These are phyloP conservation scores for Takifugu bimaculatus DNA, from an alignment of 2,113 vertebrate genomes.

Conservation along the genomic window DNA sequence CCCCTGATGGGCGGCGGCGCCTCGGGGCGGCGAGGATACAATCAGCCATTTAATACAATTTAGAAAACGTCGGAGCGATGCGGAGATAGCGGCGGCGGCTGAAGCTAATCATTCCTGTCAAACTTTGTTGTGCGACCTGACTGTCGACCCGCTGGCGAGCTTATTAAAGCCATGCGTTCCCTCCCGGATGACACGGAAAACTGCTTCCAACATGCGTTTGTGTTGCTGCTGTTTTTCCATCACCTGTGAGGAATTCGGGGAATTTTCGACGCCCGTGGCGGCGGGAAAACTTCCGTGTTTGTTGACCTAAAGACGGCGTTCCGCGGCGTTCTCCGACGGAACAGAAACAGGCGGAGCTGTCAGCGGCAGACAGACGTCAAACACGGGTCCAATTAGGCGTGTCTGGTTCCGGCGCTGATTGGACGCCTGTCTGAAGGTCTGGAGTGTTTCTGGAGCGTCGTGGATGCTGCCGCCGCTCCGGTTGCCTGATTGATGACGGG, in stretches of 20 bases:
- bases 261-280: too few species aligned
- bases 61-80: too few species aligned
- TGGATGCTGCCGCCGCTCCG: background rate
- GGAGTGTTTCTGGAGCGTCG: constrained; percentile 4
- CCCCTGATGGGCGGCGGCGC: too few species aligned
- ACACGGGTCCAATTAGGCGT: constrained; percentile 29
- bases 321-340: background rate
- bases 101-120: background rate
- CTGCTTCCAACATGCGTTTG: too few species aligned
- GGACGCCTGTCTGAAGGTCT: constrained; percentile 26
- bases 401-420: constrained; percentile 14
- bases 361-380: constrained; percentile 21
- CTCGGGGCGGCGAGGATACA: too few species aligned
- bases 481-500: constrained; percentile 23
- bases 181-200: background rate
- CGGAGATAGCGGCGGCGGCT: too few species aligned
- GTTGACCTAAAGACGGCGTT: background rate
- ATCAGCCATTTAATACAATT: too few species aligned
- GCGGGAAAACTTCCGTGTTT: too few species aligned
- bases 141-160: background rate
- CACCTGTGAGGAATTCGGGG: too few species aligned
- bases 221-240: too few species aligned
- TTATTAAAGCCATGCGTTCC: constrained; percentile 5
- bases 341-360: constrained; percentile 19
- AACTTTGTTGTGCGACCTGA: background rate